These are phyloP conservation scores for Anoncus sp. DNA, from an alignment of 2,888 invertebrate genomes.

Conservation along the genomic window DNA sequence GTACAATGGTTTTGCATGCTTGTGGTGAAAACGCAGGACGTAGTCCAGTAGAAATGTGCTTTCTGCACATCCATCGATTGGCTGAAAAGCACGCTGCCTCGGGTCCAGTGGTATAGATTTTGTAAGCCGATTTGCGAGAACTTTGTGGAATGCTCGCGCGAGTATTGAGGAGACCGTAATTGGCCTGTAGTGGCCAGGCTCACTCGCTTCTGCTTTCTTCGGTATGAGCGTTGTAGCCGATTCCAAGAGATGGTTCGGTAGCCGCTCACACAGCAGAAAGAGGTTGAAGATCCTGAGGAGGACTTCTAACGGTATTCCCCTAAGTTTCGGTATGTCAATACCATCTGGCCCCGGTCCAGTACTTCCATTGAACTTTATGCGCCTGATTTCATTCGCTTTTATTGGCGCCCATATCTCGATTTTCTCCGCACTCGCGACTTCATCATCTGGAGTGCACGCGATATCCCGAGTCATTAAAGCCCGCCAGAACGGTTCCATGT, in stretches of 20 bases:
- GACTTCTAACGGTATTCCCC: not conserved
- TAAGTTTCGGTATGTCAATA: slow-evolving; percentile 3
- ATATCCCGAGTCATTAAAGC: not conserved
- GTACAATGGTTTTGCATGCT: slow-evolving; percentile 74
- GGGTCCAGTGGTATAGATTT: slow-evolving; percentile 1
- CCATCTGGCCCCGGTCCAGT: slow-evolving; percentile 55
- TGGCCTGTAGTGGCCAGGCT: slow-evolving; percentile 61
- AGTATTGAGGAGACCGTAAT: slow-evolving; percentile 61
- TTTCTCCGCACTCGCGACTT: not conserved
- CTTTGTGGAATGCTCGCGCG: slow-evolving; percentile 54
- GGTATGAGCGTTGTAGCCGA: slow-evolving; percentile 60
- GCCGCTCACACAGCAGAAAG: slow-evolving; percentile 44
- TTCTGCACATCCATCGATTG: slow-evolving; percentile 42
- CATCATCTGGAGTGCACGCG: not conserved
- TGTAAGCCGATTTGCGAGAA: slow-evolving; percentile 33
- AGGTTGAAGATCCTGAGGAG: slow-evolving; percentile 29
- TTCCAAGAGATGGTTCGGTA: slow-evolving; percentile 52
- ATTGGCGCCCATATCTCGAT: slow-evolving; percentile 3
- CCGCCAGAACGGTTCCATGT: slow-evolving; percentile 1
- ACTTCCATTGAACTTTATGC: too few relatives aligned
- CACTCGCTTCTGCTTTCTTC: slow-evolving; percentile 49
- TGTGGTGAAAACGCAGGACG: slow-evolving; percentile 63
- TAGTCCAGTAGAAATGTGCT: slow-evolving; percentile 51
- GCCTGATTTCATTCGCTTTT: not conserved
- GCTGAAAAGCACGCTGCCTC: slow-evolving; percentile 41